These are phyloP conservation scores for Pyrrhosoma nymphula DNA, from an alignment of 2,888 invertebrate species.

Conservation along the genomic window DNA sequence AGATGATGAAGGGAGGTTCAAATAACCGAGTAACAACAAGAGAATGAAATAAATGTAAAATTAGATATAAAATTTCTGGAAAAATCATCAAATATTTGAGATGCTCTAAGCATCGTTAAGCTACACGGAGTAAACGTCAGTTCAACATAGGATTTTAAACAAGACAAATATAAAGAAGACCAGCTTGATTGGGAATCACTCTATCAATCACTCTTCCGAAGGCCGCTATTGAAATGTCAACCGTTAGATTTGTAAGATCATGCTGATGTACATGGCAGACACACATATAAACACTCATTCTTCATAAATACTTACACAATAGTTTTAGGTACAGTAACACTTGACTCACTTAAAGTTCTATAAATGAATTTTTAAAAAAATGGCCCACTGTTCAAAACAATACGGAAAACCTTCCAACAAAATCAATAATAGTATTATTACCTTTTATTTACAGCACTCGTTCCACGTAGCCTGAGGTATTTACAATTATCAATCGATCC, in stretches of 20 bases:
- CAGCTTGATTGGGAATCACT: constrained; percentile 63
- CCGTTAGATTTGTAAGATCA: constrained; percentile 60
- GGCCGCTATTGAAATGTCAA: constrained; percentile 65
- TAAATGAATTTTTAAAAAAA: constrained; percentile 51
- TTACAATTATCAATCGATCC: constrained; percentile 30
- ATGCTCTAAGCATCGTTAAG: not conserved
- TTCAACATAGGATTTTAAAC: not conserved
- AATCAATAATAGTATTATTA: constrained; percentile 46
- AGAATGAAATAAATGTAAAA: not conserved
- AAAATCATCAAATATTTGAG: not conserved
- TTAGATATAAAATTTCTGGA: not conserved
- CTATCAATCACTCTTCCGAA: constrained; percentile 59
- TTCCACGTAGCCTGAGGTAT: constrained; percentile 56
- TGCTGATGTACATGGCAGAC: constrained; percentile 56
- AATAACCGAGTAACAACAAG: not conserved
- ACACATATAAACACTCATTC: constrained; percentile 52
- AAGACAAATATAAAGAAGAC: constrained; percentile 54
- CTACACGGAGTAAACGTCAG: not conserved
- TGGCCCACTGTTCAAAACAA: constrained; percentile 64
- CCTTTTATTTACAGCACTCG: constrained; percentile 40
- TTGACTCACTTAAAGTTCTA: constrained; percentile 60
- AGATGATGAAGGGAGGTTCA: not conserved
- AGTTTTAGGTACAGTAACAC: constrained; percentile 65
- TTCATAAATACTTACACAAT: constrained; percentile 65
- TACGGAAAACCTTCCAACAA: constrained; percentile 45